Conservation (phyloP, 2,888 invertebrate species). For the Harmothoe impar region DNA sequence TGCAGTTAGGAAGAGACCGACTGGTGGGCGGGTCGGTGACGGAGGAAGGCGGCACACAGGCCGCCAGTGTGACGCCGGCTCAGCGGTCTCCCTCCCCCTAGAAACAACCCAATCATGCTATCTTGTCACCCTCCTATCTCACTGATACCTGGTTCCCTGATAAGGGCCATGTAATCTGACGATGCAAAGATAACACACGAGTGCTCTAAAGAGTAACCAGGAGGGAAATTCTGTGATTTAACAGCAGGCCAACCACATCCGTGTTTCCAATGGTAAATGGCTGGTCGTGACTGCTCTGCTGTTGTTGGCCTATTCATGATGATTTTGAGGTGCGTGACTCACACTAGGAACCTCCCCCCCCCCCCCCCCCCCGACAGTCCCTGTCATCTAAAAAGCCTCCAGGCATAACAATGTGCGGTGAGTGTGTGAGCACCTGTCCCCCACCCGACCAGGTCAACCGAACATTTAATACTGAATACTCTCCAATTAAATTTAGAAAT, state of each 20-base stretch:
- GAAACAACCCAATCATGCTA: too few species aligned
- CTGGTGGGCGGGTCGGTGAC: not conserved
- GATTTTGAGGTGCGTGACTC: constrained; percentile 1
- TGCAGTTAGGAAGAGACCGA: not conserved
- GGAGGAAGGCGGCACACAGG: not conserved
- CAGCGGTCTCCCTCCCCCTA: not conserved
- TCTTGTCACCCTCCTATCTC: too few species aligned
- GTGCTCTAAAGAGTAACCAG: too few species aligned
- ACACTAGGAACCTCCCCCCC: not conserved
- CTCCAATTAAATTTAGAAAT: too few species aligned
- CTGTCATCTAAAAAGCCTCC: not conserved
- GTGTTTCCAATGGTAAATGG: not conserved
- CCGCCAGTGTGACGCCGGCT: not conserved
- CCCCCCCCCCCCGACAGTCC: not conserved
- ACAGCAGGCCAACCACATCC: too few species aligned
- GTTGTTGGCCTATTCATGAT: not conserved
- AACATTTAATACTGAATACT: too few species aligned
- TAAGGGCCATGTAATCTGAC: too few species aligned
- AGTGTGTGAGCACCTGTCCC: not conserved
- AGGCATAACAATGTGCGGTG: not conserved
- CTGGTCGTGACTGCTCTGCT: not conserved
- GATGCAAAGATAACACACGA: too few species aligned
- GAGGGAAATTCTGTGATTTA: too few species aligned
- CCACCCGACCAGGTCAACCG: not conserved
- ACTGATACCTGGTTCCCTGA: too few species aligned